Evolutionary conservation across 2,888 invertebrate genomes (phyloP).

Genomic region (Teinopalpus imperialis): DNA sequence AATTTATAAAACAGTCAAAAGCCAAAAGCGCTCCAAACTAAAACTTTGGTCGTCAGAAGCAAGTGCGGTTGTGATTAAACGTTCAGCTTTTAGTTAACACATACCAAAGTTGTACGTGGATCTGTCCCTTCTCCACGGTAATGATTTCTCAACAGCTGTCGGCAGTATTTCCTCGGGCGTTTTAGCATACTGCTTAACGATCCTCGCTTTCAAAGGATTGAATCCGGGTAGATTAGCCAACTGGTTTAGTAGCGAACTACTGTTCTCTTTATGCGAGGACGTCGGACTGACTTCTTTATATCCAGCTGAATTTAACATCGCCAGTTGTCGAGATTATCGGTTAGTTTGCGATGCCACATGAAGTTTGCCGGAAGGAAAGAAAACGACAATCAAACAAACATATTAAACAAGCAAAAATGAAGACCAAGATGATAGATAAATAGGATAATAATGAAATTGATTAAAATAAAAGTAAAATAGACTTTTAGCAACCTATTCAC

Average conservation of each 20-base stretch:
- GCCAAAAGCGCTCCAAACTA: conserved; percentile 26
- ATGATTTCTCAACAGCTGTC: conserved; percentile 89
- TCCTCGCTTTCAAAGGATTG: conserved; percentile 86
- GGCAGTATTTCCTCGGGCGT: conserved; percentile 84
- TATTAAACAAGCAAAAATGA: conserved; percentile 64
- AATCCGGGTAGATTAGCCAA: conserved; percentile 86
- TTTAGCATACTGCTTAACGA: conserved; percentile 86
- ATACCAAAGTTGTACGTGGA: conserved; percentile 88
- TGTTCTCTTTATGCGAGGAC: conserved; percentile 84
- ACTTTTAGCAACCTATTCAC: not conserved
- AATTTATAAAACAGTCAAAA: conserved; percentile 16
- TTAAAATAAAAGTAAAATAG: not conserved
- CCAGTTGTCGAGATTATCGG: conserved; percentile 67
- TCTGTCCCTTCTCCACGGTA: conserved; percentile 92
- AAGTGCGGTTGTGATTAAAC: conserved; percentile 44
- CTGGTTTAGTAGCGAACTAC: conserved; percentile 86
- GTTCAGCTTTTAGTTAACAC: conserved; percentile 59
- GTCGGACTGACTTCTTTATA: conserved; percentile 80
- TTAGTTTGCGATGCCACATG: conserved; percentile 74
- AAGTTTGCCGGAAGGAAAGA: conserved; percentile 80
- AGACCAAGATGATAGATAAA: conserved; percentile 37
- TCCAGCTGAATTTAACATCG: conserved; percentile 67
- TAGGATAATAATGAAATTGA: conserved; percentile 6
- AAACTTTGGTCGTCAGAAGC: conserved; percentile 54
- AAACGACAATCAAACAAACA: conserved; percentile 73